Evolutionary conservation across 1,140 invertebrate genomes (phyloP).

Genomic region (Saxidomus purpurata): DNA sequence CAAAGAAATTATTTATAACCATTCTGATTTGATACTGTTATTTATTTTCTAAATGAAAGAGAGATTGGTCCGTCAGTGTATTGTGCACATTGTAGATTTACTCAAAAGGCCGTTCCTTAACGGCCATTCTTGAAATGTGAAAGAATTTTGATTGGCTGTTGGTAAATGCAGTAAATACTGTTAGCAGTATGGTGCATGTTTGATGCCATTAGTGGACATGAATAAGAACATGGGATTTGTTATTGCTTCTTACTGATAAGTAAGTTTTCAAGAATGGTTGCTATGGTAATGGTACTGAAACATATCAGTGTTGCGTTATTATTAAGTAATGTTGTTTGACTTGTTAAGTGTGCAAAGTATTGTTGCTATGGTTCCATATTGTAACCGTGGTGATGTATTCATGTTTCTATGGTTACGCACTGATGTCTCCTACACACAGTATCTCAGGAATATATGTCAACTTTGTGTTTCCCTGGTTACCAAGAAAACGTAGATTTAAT

Average conservation of each 20-base stretch:
- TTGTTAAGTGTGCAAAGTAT: constrained; percentile 40
- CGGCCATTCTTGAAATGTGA: background rate
- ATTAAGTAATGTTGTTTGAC: constrained; percentile 26
- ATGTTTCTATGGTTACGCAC: constrained; percentile 42
- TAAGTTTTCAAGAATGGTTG: constrained; percentile 9
- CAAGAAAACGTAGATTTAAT: background rate
- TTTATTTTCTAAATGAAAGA: constrained; percentile 14
- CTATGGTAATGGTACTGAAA: constrained; percentile 1
- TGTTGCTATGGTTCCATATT: constrained; percentile 40
- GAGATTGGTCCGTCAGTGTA: background rate
- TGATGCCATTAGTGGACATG: background rate
- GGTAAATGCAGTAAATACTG: background rate
- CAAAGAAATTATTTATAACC: too few species aligned
- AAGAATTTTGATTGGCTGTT: too few species aligned
- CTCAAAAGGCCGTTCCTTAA: background rate
- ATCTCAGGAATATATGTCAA: constrained; percentile 64
- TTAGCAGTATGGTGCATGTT: too few species aligned
- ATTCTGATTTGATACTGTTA: background rate
- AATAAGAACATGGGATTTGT: too few species aligned
- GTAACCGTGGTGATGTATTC: constrained; percentile 31
- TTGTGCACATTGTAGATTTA: background rate
- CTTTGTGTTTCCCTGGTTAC: constrained; percentile 37
- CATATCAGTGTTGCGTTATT: constrained; percentile 48
- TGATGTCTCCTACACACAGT: constrained; percentile 58
- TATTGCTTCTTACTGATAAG: background rate